These are phyloP conservation scores for Phalangium opilio DNA, from an alignment of 2,888 invertebrate genomes.

Conservation along the genomic window DNA sequence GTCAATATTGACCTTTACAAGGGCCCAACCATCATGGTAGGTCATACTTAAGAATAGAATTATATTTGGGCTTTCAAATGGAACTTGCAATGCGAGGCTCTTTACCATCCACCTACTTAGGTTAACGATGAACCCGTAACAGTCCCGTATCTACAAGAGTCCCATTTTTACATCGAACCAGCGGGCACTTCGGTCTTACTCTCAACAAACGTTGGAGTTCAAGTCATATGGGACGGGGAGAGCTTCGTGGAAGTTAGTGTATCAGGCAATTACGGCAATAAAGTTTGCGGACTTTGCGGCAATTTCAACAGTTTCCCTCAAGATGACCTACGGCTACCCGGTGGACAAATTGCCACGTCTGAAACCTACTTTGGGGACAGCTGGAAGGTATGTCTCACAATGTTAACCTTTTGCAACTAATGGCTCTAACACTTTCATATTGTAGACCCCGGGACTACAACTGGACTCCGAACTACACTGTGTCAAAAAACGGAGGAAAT, in stretches of 20 bases:
- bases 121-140: neutral
- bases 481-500: constrained; percentile 13
- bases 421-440: too few species aligned
- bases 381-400: constrained; percentile 59
- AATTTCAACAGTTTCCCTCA: constrained; percentile 75
- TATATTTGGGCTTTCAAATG: neutral
- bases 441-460: neutral
- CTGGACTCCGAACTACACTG: too few species aligned
- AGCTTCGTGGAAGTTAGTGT: constrained; percentile 74
- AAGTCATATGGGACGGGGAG: constrained; percentile 77
- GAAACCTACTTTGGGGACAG: constrained; percentile 60
- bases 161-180: constrained; percentile 13
- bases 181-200: constrained; percentile 14
- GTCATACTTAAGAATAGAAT: neutral
- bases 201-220: constrained; percentile 14
- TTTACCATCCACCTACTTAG: too few species aligned
- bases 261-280: constrained; percentile 52
- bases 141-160: constrained; percentile 14
- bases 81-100: too few species aligned
- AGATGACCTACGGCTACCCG: constrained; percentile 51
- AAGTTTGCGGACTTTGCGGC: constrained; percentile 81
- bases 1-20: constrained; percentile 11
- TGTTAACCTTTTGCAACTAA: neutral
- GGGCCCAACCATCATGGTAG: constrained; percentile 14
- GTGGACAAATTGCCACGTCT: constrained; percentile 43